phyloP scores from a whole-genome alignment of 2,113 vertebrate genomes.

The Amazona guildingii region DNA sequence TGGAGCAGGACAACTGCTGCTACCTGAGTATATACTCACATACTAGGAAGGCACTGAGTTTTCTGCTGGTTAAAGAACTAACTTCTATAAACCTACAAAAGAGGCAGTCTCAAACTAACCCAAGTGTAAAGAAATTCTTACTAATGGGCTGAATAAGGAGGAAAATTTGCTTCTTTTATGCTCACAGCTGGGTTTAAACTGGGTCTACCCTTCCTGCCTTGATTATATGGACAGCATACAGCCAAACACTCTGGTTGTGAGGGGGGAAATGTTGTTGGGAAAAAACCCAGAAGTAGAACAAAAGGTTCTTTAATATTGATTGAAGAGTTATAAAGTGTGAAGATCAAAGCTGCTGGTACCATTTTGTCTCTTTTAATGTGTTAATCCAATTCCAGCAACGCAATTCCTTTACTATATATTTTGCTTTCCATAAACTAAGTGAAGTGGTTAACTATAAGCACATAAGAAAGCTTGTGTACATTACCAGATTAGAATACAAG shows the following conservation, averaged over 20 bases:
- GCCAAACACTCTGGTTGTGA: neutral
- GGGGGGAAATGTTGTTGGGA: neutral
- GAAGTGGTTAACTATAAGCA: neutral
- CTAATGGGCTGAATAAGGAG: neutral
- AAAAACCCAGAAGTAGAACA: neutral
- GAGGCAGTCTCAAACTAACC: neutral
- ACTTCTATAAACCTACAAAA: neutral
- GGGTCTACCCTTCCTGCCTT: neutral
- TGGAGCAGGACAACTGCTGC: neutral
- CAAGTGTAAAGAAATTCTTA: neutral
- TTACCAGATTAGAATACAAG: neutral
- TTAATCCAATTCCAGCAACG: neutral
- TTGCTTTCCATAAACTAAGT: neutral
- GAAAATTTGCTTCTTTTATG: neutral
- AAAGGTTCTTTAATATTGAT: neutral
- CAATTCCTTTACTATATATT: neutral
- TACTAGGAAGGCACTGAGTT: neutral
- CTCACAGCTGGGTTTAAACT: neutral
- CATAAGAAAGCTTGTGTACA: neutral
- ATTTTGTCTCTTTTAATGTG: neutral
- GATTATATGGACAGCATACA: neutral
- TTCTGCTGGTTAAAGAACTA: neutral
- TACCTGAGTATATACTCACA: accelerated
- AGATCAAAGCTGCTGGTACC: neutral
- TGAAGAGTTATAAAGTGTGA: neutral